These are phyloP conservation scores for Paracentrotus lividus DNA, from an alignment of 53 echinoderm and acorn worm genomes.

Conservation along the genomic window DNA sequence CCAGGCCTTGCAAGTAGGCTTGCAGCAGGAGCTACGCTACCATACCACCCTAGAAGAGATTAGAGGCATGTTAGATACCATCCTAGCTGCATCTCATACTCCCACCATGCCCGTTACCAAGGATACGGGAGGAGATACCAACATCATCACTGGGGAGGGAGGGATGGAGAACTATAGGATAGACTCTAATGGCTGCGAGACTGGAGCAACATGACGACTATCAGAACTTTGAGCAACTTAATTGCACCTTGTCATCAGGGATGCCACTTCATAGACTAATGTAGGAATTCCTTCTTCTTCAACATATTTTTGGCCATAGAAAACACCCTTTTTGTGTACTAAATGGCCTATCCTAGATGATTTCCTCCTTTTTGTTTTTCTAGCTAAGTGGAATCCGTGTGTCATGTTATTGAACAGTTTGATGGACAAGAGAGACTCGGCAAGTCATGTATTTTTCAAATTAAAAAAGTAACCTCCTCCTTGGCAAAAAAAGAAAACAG, in stretches of 20 bases:
- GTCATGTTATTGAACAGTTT: not conserved
- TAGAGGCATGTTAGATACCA: constrained; percentile 90
- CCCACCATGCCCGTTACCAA: too few species aligned
- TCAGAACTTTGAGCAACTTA: not conserved
- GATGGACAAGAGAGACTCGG: not conserved
- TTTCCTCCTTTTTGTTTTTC: too few species aligned
- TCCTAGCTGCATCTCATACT: constrained; percentile 82
- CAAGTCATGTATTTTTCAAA: not conserved
- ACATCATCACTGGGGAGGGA: not conserved
- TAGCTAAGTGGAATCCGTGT: too few species aligned
- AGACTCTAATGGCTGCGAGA: constrained; percentile 8
- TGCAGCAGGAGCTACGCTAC: constrained; percentile 89
- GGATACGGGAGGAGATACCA: not conserved
- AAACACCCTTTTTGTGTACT: too few species aligned
- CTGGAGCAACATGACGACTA: constrained; percentile 33
- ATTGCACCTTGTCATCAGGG: not conserved
- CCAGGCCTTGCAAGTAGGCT: constrained; percentile 71
- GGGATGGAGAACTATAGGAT: constrained; percentile 6
- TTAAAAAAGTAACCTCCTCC: too few species aligned
- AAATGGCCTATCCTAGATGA: too few species aligned
- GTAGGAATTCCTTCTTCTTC: too few species aligned
- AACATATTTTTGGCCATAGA: too few species aligned
- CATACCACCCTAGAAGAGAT: constrained; percentile 89
- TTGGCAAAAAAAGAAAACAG: too few species aligned
- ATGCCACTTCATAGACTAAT: too few species aligned